Conservation (phyloP, 2,113 vertebrate species). For the Ceyx melanurus region DNA sequence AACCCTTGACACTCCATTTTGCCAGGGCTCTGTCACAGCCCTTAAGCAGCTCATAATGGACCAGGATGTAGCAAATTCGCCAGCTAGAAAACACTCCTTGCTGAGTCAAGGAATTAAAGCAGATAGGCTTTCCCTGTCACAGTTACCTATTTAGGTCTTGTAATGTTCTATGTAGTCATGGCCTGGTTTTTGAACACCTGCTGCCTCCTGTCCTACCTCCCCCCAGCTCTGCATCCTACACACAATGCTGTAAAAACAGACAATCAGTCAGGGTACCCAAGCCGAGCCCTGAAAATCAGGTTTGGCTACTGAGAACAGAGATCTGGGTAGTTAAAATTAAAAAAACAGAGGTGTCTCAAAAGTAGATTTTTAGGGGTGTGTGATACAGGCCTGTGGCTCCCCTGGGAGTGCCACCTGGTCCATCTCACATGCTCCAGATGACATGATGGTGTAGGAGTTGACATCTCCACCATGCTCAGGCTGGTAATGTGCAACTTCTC, state of each 20-base stretch:
- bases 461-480: accelerated
- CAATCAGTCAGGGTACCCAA: neutral
- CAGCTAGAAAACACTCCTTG: neutral
- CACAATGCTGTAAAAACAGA: neutral
- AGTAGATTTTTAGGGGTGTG: neutral
- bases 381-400: neutral
- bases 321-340: neutral
- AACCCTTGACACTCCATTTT: neutral
- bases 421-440: neutral
- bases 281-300: neutral
- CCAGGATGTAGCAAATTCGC: neutral
- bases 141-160: neutral
- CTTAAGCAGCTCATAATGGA: neutral
- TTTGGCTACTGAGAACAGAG: neutral
- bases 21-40: neutral
- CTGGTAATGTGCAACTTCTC: neutral
- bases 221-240: neutral
- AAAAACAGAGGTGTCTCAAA: neutral
- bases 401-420: neutral
- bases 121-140: neutral
- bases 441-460: neutral
- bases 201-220: neutral
- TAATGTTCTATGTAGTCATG: accelerated
- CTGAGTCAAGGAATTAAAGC: neutral
- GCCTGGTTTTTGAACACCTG: neutral